Base-by-base conservation (phyloP, 2,888 invertebrate species). In the Phalera bucephala region DNA sequence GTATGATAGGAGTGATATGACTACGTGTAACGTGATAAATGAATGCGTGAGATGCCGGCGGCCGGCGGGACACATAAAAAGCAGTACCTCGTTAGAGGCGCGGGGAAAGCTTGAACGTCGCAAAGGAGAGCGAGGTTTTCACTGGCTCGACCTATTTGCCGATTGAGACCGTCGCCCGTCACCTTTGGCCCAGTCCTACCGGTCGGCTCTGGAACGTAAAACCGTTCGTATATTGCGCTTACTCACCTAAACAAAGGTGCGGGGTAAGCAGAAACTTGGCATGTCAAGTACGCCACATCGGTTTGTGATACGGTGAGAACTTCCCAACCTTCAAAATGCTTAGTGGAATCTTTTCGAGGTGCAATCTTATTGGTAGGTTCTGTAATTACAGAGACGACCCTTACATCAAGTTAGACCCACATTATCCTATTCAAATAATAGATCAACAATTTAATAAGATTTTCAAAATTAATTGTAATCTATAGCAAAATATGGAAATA, bases 51-150 rank as follows among this genome's bases (percentile, higher is more conserved):
- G 72, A 74, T 72, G 73, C 72, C 68, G 64, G 53, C 81, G 78
- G 81, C 80, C 83, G 75, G n/a, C n/a, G 64, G 55, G 47, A 59
- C 34, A 34, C 44, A 44, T 38, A 38, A 47, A 47, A 56, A 57
- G 60, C 62, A 73, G 86, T 94, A 95, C 95, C 95, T 95, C 91
- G 93, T 94, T 31, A 91, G 80, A 46, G 95, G 95, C 68, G 94
- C 92, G 49, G 95, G 95, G 78, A 92, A 95, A 35, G 94, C 94
- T 90, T 96, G 95, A 50, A 94, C 94, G 63, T 94, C 94, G 77
- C 95, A 95, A 62, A 94, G 91, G 59, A 94, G 91, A 47, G 93
- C 92, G 56, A 94, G 91, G 56, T 86, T 91, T 55, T 84, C 78
- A 37, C 58, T 65, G 40, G 62, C 62, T 48, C 69, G 71, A 61